Base-by-base conservation (phyloP, 1,140 invertebrate genomes). In the Drosophila ironensis region DNA sequence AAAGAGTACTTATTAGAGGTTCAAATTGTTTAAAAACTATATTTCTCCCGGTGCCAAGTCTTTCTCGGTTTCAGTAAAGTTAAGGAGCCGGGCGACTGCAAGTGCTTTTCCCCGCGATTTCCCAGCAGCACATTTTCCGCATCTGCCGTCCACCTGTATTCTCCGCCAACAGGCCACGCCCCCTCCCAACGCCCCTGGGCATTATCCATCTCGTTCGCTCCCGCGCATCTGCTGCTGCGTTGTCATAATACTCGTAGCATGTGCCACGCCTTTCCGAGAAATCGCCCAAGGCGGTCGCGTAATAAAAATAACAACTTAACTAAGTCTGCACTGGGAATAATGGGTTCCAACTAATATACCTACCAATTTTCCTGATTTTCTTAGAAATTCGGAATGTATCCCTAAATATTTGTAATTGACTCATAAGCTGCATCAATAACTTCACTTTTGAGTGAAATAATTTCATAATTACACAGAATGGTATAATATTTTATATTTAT, bases 231-330 rank as follows among this genome's bases (percentile, higher is more conserved):
- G 25, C 30, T 38, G 30, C 30, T 25, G 33, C 56, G 76, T 52
- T 82, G 72, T 76, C 72, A 82, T 82, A 82, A 82, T 12, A n/a
- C n/a, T n/a, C n/a, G n/a, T 81, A 59, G 68, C 53, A 45, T 28
- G 22, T 51, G 56, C 54, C 68, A 71, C 69, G 45, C 67, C 46
- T 27, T 45, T 9, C 24, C 64, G 28, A 41, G 64, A 22, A 20
- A 17, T 35, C 28, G 44, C 63, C 72, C 3, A 27, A 40, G 72
- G 72, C 68, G 52, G 50, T 51, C 54, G n/a, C 40, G 41, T 77
- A 82, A 77, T 81, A 84, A 82, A 84, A 84, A 82, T 70, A 82
- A 84, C 77, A 82, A 77, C 72, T 77, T 82, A 82, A 82, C 77
- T 73, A 84, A 82, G 78, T 70, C 1, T 22, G 6, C 16, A 20